These are phyloP conservation scores for Dryas iulia DNA, from an alignment of 1,140 invertebrate species.

Conservation along the genomic window DNA sequence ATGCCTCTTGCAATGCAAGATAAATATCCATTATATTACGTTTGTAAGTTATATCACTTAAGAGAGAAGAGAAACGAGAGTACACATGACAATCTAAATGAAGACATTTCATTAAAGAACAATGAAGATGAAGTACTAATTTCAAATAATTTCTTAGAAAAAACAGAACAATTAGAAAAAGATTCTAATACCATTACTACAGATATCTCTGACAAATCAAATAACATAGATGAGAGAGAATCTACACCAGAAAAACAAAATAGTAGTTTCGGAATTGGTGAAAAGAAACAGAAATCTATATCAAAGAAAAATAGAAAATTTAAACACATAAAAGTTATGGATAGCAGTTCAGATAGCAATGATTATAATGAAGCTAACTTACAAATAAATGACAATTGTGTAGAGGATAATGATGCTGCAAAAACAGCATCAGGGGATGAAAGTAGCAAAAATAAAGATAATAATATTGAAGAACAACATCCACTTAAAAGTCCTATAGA, in stretches of 20 bases:
- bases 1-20: conserved; percentile 48
- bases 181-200: background rate
- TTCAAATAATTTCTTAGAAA: background rate
- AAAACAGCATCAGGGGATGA: background rate
- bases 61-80: conserved; percentile 28
- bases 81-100: background rate
- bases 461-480: background rate
- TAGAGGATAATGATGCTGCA: background rate
- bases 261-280: background rate
- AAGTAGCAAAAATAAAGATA: background rate
- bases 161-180: too few relatives aligned
- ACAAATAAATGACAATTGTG: background rate
- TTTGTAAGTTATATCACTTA: conserved; percentile 54
- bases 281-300: conserved; percentile 5
- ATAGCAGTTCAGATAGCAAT: conserved; percentile 40
- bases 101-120: background rate
- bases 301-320: conserved; percentile 28
- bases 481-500: background rate
- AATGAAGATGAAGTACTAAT: background rate
- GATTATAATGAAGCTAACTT: conserved; percentile 14
- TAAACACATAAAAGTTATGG: conserved; percentile 37
- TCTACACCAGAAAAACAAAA: conserved; percentile 1
- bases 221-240: background rate
- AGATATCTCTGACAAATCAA: background rate
- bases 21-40: conserved; percentile 62